phyloP scores from a whole-genome alignment of 2,113 vertebrate genomes.

The Trogon surrucura region DNA sequence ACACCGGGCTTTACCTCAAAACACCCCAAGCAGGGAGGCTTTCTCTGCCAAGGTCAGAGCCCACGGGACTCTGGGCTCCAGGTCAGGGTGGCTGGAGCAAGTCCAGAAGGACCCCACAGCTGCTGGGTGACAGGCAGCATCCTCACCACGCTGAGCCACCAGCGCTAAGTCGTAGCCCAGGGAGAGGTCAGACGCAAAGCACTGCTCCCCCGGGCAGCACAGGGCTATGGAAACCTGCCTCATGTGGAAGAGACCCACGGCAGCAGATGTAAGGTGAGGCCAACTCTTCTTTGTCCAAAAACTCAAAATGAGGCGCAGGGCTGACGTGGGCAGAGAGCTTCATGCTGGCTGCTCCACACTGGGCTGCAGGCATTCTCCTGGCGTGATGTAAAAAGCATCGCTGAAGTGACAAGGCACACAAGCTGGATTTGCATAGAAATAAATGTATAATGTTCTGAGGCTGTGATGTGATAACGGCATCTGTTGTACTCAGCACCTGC shows the following conservation, averaged over 20 bases:
- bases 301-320: not conserved
- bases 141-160: not conserved
- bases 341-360: accelerated
- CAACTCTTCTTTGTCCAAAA: not conserved
- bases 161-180: not conserved
- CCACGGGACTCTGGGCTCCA: not conserved
- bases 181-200: not conserved
- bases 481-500: not conserved
- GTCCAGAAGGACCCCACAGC: not conserved
- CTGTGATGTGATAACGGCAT: not conserved
- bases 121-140: not conserved
- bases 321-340: not conserved
- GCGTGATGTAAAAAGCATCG: not conserved
- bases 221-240: not conserved
- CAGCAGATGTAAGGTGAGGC: no score
- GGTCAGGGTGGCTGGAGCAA: not conserved
- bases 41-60: not conserved
- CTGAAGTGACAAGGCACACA: not conserved
- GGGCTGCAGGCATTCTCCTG: not conserved
- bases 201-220: not conserved
- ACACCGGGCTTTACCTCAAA: not conserved
- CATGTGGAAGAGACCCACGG: accelerated
- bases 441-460: not conserved
- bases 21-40: not conserved
- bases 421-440: not conserved